Base-by-base conservation (phyloP, 2,888 invertebrate genomes). In the Eilema caniola region DNA sequence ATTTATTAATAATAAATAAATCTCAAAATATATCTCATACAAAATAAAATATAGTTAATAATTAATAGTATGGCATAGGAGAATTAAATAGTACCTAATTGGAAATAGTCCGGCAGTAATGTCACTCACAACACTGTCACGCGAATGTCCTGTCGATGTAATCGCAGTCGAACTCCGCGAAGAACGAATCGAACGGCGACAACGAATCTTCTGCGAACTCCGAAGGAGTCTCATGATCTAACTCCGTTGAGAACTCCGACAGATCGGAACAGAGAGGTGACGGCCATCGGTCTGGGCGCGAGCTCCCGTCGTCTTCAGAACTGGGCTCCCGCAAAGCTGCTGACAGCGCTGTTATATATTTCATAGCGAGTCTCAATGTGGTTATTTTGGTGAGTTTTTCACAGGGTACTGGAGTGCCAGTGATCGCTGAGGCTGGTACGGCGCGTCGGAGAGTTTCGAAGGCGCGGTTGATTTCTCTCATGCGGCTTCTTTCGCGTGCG, bases 341-440 rank as follows among this genome's bases (percentile, higher is more conserved):
- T n/a, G 96, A 97, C 66, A 98, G 92, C 20, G 97, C 97, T 16
- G 97, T 94, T 78, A 98, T 98, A 88, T 98, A 98, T 86, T 97
- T 97, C 97, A 98, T 98, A 31, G 98, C 98, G 74, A 98, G 94
- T 53, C 98, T 95, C 63, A 98, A 92, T 0, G 98, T 98, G 7
- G 98, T 98, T 82, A 98, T 98, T 93, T 98, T 98, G 64, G 98
- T 98, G 77, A 98, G 94, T 90, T 98, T 98, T 88, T 98, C 98
- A 88, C 97, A 97, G 59, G 97, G 93, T 3, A 93, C 90, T 0
- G 94, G 92, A 0, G 91, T 88, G 66, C 96, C 96, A 10, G 96
- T 95, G 83, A 94, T 92, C 73, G 95, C 95, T 20, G 96, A 89
- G 0, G 95, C 94, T 11, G 98, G 98, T 16, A 99, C 97, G 31